Evolutionary conservation across 92 coral and sea anemone genomes (phyloP).

Genomic region (Blastomussa wellsi): DNA sequence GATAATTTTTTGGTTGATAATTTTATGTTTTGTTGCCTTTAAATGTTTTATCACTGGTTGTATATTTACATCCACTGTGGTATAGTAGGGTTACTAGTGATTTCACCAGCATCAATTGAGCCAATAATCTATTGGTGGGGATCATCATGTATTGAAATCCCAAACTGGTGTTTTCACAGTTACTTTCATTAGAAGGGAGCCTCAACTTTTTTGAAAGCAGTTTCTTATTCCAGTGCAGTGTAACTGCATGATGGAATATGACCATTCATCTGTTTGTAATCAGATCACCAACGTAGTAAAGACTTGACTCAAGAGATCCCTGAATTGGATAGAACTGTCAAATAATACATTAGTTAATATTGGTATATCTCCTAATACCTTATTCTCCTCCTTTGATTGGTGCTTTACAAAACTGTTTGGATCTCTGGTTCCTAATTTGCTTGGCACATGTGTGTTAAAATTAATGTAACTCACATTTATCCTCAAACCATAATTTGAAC

Average conservation of each 20-base stretch:
- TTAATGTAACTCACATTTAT: not conserved
- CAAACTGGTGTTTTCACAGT: too few species aligned
- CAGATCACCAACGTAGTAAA: not conserved
- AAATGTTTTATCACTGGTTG: not conserved
- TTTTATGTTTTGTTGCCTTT: not conserved
- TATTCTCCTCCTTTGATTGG: not conserved
- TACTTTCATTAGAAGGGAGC: not conserved
- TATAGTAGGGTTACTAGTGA: not conserved
- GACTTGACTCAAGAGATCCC: too few species aligned
- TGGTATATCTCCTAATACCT: not conserved
- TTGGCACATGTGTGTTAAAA: not conserved
- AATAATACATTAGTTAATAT: too few species aligned
- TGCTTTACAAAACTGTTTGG: not conserved
- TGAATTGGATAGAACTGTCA: not conserved
- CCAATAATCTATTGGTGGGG: too few species aligned
- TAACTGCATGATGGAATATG: too few species aligned
- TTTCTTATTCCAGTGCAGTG: not conserved
- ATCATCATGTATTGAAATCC: too few species aligned
- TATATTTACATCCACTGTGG: not conserved
- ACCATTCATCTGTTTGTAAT: not conserved
- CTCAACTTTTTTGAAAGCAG: not conserved
- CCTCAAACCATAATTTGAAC: too few species aligned
- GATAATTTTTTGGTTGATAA: not conserved
- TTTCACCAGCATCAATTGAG: not conserved
- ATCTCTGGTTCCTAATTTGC: not conserved